phyloP scores from a whole-genome alignment of 1,140 invertebrate species.

The Dendroctonus valens region DNA sequence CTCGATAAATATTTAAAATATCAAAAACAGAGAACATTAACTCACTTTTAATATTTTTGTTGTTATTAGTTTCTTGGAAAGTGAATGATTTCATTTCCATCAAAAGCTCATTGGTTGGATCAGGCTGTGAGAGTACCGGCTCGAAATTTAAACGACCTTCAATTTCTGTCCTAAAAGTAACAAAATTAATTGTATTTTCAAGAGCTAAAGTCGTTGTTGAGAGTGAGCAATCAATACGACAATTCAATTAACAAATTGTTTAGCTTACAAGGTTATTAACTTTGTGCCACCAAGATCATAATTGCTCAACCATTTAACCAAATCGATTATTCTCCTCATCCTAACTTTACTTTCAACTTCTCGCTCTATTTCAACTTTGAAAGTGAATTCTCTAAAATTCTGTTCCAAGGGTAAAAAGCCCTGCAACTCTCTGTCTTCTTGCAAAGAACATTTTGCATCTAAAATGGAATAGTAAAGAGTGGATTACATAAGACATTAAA shows the following conservation, averaged over 20 bases:
- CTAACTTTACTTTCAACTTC: slow-evolving; percentile 42
- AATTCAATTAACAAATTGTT: slow-evolving; percentile 1
- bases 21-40: too few relatives aligned
- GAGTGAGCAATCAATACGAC: background rate
- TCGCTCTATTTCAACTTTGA: slow-evolving; percentile 44
- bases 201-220: background rate
- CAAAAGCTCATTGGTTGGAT: slow-evolving; percentile 48
- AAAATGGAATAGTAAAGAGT: slow-evolving; percentile 41
- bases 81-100: slow-evolving; percentile 50
- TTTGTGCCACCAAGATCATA: slow-evolving; percentile 52
- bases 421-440: slow-evolving; percentile 76
- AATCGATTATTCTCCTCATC: slow-evolving; percentile 54
- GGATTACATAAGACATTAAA: slow-evolving; percentile 6
- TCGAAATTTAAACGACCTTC: slow-evolving; percentile 43
- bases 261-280: slow-evolving; percentile 45
- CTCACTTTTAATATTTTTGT: slow-evolving; percentile 19
- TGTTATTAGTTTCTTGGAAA: slow-evolving; percentile 29
- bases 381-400: slow-evolving; percentile 58
- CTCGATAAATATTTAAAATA: too few relatives aligned
- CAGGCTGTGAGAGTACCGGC: slow-evolving; percentile 47
- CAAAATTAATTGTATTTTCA: background rate
- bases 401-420: slow-evolving; percentile 74
- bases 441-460: slow-evolving; percentile 68
- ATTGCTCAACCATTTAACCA: slow-evolving; percentile 54
- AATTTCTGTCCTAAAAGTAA: slow-evolving; percentile 38